Percentiles rank a stretch among this genome's conserved stretches.
phyloP scores from a whole-genome alignment of 2,888 invertebrate genomes.

The Ceramica pisi region DNA sequence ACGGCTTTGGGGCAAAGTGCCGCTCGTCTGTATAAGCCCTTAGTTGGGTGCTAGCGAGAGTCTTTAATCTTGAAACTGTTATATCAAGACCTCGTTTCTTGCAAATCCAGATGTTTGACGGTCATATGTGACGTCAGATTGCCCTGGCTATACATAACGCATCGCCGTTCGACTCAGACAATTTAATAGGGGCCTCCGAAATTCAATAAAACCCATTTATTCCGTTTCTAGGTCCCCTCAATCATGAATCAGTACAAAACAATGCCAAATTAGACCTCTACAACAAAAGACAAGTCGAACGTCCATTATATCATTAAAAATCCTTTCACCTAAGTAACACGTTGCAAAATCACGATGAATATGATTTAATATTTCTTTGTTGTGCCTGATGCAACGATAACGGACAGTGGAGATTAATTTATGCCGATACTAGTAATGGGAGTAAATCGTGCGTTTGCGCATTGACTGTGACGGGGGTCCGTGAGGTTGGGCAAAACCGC shows the following conservation, averaged over 20 bases:
- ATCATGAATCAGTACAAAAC: constrained; percentile 49
- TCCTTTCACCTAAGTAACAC: constrained; percentile 66
- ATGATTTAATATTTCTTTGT: constrained; percentile 65
- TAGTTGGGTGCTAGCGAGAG: not conserved
- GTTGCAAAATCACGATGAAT: constrained; percentile 65
- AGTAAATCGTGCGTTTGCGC: constrained; percentile 57
- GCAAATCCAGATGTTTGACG: not conserved
- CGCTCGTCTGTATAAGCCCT: no score
- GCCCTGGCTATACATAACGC: no score
- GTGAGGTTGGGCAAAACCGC: not conserved
- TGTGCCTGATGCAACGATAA: constrained; percentile 64
- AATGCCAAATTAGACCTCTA: constrained; percentile 32
- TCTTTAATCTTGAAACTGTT: not conserved
- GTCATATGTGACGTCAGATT: not conserved
- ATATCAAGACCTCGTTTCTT: not conserved
- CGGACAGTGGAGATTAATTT: constrained; percentile 64
- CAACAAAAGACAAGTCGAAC: constrained; percentile 39
- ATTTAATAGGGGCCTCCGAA: constrained; percentile 11
- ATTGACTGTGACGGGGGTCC: constrained; percentile 43
- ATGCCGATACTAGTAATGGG: constrained; percentile 64
- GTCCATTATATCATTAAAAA: constrained; percentile 53
- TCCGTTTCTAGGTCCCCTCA: constrained; percentile 51
- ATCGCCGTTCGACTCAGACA: not conserved
- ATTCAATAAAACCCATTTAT: not conserved
- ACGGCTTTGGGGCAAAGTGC: no score